Evolutionary conservation across 2,888 invertebrate genomes (phyloP).

Genomic region (Lissocephala sabroskyi): DNA sequence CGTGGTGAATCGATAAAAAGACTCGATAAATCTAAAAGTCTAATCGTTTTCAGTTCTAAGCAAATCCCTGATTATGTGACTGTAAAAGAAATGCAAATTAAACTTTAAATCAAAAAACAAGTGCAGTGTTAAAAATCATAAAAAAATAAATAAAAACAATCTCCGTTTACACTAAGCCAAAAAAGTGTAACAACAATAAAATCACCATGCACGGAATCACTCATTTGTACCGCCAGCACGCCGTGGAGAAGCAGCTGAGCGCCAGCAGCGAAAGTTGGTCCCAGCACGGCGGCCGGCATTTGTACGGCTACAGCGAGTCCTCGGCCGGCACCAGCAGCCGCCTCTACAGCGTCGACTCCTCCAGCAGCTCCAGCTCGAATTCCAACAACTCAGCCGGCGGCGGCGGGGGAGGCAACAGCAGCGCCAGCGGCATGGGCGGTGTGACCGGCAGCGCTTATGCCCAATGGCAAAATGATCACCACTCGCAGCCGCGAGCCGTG

Average conservation of each 20-base stretch:
- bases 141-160: slow-evolving; percentile 3
- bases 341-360: slow-evolving; percentile 66
- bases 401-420: slow-evolving; percentile 15
- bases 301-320: slow-evolving; percentile 46
- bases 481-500: slow-evolving; percentile 71
- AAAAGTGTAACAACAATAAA: slow-evolving; percentile 36
- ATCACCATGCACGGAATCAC: slow-evolving; percentile 71
- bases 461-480: slow-evolving; percentile 46
- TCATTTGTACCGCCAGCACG: slow-evolving; percentile 72
- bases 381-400: slow-evolving; percentile 51
- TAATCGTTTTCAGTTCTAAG: slow-evolving; percentile 33
- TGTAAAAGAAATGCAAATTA: slow-evolving; percentile 21
- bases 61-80: slow-evolving; percentile 54
- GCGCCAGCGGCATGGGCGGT: slow-evolving; percentile 32
- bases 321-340: slow-evolving; percentile 31
- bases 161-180: slow-evolving; percentile 1
- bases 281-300: slow-evolving; percentile 32
- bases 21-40: slow-evolving; percentile 25
- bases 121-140: slow-evolving; percentile 23
- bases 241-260: slow-evolving; percentile 73
- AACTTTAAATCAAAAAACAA: background rate
- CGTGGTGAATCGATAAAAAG: background rate
- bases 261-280: slow-evolving; percentile 38
- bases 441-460: slow-evolving; percentile 48
- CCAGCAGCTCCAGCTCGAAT: slow-evolving; percentile 68